These are phyloP conservation scores for Eumacrocentrus americanus DNA, from an alignment of 2,888 invertebrate species.

Conservation along the genomic window DNA sequence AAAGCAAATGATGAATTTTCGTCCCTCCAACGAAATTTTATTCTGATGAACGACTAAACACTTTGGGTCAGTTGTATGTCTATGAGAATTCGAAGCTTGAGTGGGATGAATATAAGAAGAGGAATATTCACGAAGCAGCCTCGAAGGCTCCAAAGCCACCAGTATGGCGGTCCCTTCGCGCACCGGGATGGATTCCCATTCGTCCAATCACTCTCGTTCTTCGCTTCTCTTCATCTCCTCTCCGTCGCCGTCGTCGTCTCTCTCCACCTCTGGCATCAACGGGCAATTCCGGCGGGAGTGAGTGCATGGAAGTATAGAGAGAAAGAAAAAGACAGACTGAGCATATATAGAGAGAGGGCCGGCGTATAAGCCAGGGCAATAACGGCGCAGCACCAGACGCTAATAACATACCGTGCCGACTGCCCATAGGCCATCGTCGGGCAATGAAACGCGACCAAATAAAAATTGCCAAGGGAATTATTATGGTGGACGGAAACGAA, in stretches of 20 bases:
- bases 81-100: conserved; percentile 9
- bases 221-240: conserved; percentile 36
- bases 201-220: conserved; percentile 52
- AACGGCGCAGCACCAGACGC: conserved; percentile 61
- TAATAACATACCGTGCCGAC: conserved; percentile 61
- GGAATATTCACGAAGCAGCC: conserved; percentile 20
- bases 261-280: conserved; percentile 27
- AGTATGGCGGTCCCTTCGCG: conserved; percentile 47
- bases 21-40: conserved; percentile 7
- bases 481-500: conserved; percentile 59
- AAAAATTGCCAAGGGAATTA: conserved; percentile 58
- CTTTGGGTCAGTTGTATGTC: conserved; percentile 9
- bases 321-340: conserved; percentile 36
- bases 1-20: conserved; percentile 48
- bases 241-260: conserved; percentile 18
- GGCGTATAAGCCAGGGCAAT: conserved; percentile 53
- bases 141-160: conserved; percentile 32
- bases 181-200: conserved; percentile 47
- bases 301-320: conserved; percentile 23
- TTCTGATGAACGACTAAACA: conserved; percentile 4
- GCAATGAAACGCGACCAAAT: conserved; percentile 60
- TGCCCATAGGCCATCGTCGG: conserved; percentile 60
- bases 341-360: conserved; percentile 42
- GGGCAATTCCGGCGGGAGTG: conserved; percentile 16
- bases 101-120: conserved; percentile 23